Evolutionary conservation across 2,113 vertebrate species (phyloP), one percentile per base, ranked within the genome.

Genomic region (Brachyhypopomus gauderio): DNA sequence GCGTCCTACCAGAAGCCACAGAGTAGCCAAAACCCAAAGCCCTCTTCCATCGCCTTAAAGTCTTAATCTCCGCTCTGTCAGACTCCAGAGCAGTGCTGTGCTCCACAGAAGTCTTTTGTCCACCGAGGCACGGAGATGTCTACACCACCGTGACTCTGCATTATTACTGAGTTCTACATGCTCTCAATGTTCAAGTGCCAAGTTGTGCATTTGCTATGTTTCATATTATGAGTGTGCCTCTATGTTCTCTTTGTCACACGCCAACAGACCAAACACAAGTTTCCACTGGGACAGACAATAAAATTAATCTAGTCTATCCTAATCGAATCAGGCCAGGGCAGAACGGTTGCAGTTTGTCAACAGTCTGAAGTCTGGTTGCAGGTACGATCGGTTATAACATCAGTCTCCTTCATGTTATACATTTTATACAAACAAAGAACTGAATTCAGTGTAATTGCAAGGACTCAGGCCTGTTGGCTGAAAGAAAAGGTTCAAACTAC

Each of bases 321-420:
- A 59, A 38, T 4, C 22, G 0, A 79, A 60, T 71, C 52, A 38
- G 25, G 12, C 45, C 22, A 19, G 48, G 48, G 23, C 14, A 7
- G 22, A 55, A 27, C 71, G 19, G 52, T 73, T 73, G 12, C 55
- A 23, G 55, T 56, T 27, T 56, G 71, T 73, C 71, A 73, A 5
- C 63, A 14, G 14, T 64, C 8, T 66, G 27, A 77, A 62, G 55
- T 45, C 14, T 79, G 52, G 25, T n/a, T 70, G 25, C 64, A 71
- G n/a, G 58, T 22, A 0, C 23, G 8, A 36, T 30, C 12, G 0
- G 22, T 6, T 36, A 34, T 27, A 48, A 73, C 48, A 58, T 73
- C 6, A 74, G 72, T 27, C 34, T 20, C 52, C 25, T 58, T 20
- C 72, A 48, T 56, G 23, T 5, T 36, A 1, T 52, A 14, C 45